phyloP scores from a whole-genome alignment of 2,888 invertebrate species.

The Brachylomia viminalis region DNA sequence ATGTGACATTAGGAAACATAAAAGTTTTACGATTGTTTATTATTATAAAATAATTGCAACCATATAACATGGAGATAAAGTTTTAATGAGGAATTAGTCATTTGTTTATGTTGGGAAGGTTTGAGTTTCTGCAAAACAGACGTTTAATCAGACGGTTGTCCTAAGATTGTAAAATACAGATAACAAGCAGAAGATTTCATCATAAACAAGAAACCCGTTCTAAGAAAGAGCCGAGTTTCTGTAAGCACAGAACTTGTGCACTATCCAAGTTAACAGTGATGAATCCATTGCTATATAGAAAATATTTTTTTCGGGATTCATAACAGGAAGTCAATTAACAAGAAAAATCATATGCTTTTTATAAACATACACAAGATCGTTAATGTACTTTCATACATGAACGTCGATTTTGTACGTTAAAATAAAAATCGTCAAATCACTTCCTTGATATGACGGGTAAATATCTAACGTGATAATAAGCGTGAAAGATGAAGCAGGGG shows the following conservation, averaged over 20 bases:
- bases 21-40: slow-evolving; percentile 37
- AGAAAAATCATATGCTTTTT: slow-evolving; percentile 8
- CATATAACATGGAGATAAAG: slow-evolving; percentile 30
- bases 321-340: slow-evolving; percentile 25
- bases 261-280: not conserved
- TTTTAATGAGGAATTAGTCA: slow-evolving; percentile 35
- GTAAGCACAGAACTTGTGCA: not conserved
- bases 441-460: slow-evolving; percentile 8
- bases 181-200: not conserved
- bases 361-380: slow-evolving; percentile 27
- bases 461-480: slow-evolving; percentile 26
- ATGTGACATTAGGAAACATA: slow-evolving; percentile 33
- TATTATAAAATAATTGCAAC: slow-evolving; percentile 39
- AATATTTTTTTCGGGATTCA: not conserved
- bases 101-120: slow-evolving; percentile 32
- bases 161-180: not conserved
- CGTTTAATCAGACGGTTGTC: slow-evolving; percentile 8
- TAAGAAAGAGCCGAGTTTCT: not conserved
- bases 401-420: slow-evolving; percentile 18
- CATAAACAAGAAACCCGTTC: not conserved
- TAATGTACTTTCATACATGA: slow-evolving; percentile 17
- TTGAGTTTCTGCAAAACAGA: slow-evolving; percentile 8
- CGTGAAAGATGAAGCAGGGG: slow-evolving; percentile 13
- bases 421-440: slow-evolving; percentile 21
- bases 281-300: not conserved